Percentiles rank a stretch among this genome's conserved stretches.
These are phyloP conservation scores for Eonycteris spelaea DNA, from an alignment of 2,113 vertebrate genomes.

Conservation along the genomic window DNA sequence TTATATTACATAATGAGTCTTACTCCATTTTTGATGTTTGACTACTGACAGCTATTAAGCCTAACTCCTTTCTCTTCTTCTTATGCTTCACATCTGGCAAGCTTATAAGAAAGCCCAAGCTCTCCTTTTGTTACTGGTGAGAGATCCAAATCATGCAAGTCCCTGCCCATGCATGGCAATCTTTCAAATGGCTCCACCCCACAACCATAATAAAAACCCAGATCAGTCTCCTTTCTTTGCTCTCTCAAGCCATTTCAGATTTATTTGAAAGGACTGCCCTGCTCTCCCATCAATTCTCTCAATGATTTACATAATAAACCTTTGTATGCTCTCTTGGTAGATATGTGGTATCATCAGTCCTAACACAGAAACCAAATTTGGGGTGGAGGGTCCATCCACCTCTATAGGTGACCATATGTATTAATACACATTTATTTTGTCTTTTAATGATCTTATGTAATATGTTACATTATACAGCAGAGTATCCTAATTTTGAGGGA, in stretches of 20 bases:
- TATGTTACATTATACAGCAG: background rate
- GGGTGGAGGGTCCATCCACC: too few species aligned
- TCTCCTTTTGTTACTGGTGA: rapidly evolving
- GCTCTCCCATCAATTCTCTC: background rate
- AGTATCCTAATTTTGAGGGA: background rate
- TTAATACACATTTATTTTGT: background rate
- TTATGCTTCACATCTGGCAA: background rate
- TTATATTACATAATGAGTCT: background rate
- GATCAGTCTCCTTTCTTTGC: background rate
- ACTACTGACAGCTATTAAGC: background rate
- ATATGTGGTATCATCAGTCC: background rate
- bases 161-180: too few species aligned
- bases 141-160: background rate
- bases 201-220: background rate
- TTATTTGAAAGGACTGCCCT: background rate
- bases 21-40: background rate
- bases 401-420: background rate
- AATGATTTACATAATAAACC: background rate
- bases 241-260: background rate
- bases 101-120: background rate
- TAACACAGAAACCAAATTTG: background rate
- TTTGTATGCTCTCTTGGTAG: background rate
- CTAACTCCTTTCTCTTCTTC: background rate
- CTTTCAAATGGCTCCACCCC: background rate
- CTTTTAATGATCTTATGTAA: background rate